A percentile compares a stretch with the other conserved stretches of the same genome.
Conservation (phyloP, 2,888 invertebrate species). For the Drosophila kokeensis region DNA sequence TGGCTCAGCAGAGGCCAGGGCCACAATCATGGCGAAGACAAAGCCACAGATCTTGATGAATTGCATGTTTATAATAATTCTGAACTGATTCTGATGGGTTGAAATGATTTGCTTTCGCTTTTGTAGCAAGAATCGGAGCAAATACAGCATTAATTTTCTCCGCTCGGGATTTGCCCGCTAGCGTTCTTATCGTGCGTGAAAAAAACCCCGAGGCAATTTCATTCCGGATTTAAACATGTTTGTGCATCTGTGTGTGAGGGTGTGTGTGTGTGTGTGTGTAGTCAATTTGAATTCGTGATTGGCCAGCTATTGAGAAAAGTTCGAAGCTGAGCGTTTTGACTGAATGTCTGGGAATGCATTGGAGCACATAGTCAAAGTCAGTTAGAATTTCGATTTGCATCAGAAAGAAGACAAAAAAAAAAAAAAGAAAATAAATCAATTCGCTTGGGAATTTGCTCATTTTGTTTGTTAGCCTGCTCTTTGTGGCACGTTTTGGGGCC, state of each 20-base stretch:
- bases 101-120: constrained; percentile 11
- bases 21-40: constrained; percentile 56
- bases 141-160: not conserved
- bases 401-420: not conserved
- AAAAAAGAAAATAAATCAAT: not conserved
- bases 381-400: constrained; percentile 30
- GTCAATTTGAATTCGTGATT: constrained; percentile 21
- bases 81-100: constrained; percentile 4
- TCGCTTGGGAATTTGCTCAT: constrained; percentile 26
- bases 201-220: constrained; percentile 35
- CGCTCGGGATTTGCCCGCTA: constrained; percentile 33
- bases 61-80: constrained; percentile 42
- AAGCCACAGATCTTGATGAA: constrained; percentile 51
- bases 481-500: constrained; percentile 15
- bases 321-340: constrained; percentile 14
- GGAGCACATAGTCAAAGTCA: constrained; percentile 53
- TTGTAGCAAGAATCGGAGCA: constrained; percentile 28
- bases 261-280: constrained; percentile 2
- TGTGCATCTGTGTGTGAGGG: not conserved
- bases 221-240: not conserved
- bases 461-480: constrained; percentile 19
- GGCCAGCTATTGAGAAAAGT: constrained; percentile 7
- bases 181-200: constrained; percentile 7
- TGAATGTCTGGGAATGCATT: constrained; percentile 51
- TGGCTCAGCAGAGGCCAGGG: constrained; percentile 52